These are phyloP conservation scores for Coracias cyanogaster DNA, from an alignment of 2,797 vertebrate genomes.

Conservation along the genomic window DNA sequence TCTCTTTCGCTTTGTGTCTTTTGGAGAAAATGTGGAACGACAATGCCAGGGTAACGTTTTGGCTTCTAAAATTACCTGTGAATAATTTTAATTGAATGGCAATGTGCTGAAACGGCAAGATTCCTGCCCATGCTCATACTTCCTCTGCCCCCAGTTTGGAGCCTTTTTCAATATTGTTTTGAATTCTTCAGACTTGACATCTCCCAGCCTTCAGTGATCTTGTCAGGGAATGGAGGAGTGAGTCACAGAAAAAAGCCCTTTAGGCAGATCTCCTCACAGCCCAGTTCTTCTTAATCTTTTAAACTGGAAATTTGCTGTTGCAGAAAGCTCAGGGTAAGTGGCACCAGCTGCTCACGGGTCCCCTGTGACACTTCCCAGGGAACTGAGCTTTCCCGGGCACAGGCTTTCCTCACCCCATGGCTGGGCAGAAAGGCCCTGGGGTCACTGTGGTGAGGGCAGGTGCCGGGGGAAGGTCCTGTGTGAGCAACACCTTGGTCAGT, in stretches of 20 bases:
- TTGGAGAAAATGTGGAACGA: rapidly evolving
- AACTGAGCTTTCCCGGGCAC: rapidly evolving
- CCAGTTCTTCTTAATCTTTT: not conserved
- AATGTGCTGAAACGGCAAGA: not conserved
- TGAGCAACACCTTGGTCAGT: not conserved
- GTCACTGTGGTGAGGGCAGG: not conserved
- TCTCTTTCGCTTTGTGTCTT: not conserved
- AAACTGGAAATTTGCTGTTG: not conserved
- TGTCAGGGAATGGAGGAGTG: not conserved
- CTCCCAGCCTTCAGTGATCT: not conserved
- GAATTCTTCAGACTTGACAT: not conserved
- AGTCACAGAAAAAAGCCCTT: not conserved
- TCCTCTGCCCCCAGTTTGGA: not conserved
- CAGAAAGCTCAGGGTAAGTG: not conserved
- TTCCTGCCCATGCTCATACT: not conserved
- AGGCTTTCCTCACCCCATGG: rapidly evolving
- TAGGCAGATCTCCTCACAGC: not conserved
- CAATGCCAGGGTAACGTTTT: not conserved
- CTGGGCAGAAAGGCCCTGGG: not conserved
- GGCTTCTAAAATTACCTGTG: not conserved
- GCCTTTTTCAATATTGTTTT: not conserved
- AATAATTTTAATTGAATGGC: not conserved
- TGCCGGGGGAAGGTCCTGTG: rapidly evolving
- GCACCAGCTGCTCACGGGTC: rapidly evolving
- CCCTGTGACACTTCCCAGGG: rapidly evolving